A percentile compares a stretch with the other conserved stretches of the same genome.
phyloP scores from a whole-genome alignment of 2,113 vertebrate genomes.

The Solenodon paradoxus region DNA sequence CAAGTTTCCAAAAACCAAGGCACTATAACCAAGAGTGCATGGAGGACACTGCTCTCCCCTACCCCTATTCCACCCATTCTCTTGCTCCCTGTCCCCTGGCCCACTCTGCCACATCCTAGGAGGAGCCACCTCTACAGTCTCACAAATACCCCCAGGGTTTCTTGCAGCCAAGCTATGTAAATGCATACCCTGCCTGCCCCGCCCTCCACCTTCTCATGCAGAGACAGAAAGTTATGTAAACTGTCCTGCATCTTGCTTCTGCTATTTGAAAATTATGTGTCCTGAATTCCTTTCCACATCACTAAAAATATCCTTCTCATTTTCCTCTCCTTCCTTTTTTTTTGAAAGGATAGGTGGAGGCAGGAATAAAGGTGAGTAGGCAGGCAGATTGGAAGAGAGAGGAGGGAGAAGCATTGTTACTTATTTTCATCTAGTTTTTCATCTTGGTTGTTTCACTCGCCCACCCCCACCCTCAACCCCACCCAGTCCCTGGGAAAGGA shows the following conservation, averaged over 20 bases:
- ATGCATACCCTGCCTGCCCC: not conserved
- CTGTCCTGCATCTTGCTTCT: not conserved
- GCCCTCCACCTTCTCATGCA: not conserved
- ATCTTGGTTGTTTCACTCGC: too few relatives aligned
- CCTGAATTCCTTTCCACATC: not conserved
- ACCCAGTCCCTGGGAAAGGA: too few relatives aligned
- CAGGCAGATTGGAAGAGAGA: too few relatives aligned
- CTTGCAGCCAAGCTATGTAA: not conserved
- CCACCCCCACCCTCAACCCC: too few relatives aligned
- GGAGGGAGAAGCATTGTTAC: too few relatives aligned
- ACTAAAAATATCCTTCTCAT: not conserved
- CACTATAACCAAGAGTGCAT: not conserved
- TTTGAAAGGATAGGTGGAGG: too few relatives aligned
- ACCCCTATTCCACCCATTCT: not conserved
- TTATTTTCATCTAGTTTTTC: too few relatives aligned
- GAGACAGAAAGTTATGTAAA: not conserved
- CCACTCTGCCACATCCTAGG: not conserved
- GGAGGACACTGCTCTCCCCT: not conserved
- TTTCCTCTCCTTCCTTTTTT: not conserved
- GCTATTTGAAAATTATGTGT: not conserved
- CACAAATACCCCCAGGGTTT: not conserved
- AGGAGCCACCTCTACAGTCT: not conserved
- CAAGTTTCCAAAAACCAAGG: not conserved
- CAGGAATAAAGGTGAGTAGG: too few relatives aligned
- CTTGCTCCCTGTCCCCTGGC: too few relatives aligned